Percentiles rank a stretch among this genome's conserved stretches.
Evolutionary conservation across 1,140 invertebrate species (phyloP).

Genomic region (Portunus trituberculatus): DNA sequence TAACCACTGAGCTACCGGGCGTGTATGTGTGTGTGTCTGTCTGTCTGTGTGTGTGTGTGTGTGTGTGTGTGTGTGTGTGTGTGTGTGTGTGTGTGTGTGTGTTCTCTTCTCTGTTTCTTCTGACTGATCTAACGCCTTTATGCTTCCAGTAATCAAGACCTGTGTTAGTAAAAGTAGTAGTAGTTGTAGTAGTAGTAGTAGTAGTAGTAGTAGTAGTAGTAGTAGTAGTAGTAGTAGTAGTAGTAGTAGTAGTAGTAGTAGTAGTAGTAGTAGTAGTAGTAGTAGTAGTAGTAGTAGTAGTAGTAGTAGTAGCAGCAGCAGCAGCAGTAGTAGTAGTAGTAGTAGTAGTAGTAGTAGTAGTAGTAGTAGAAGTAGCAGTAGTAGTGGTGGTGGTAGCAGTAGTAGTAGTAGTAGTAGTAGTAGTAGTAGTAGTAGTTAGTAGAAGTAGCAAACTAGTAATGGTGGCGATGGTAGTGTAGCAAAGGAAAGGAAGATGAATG

Average conservation of each 20-base stretch:
- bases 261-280: constrained; percentile 8
- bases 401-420: constrained; percentile 8
- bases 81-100: no score
- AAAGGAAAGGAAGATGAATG: no score
- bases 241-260: constrained; percentile 17
- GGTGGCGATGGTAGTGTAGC: background rate
- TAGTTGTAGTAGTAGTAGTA: no score
- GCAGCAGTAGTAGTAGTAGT: background rate
- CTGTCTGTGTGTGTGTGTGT: background rate
- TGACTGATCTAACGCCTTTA: no score
- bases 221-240: background rate
- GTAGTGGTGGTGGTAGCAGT: background rate
- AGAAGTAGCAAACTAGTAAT: background rate
- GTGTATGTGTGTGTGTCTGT: background rate
- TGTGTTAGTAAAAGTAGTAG: no score
- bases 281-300: constrained; percentile 16
- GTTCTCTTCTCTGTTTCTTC: no score
- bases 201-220: no score
- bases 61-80: no score
- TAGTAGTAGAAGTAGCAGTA: background rate
- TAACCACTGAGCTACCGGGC: no score
- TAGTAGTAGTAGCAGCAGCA: background rate
- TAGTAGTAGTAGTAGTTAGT: constrained; percentile 1
- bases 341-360: background rate
- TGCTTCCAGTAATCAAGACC: no score